A percentile compares a stretch with the other conserved stretches of the same genome.
These are phyloP conservation scores for Epinephelus moara DNA, from an alignment of 2,113 vertebrate species.

Conservation along the genomic window DNA sequence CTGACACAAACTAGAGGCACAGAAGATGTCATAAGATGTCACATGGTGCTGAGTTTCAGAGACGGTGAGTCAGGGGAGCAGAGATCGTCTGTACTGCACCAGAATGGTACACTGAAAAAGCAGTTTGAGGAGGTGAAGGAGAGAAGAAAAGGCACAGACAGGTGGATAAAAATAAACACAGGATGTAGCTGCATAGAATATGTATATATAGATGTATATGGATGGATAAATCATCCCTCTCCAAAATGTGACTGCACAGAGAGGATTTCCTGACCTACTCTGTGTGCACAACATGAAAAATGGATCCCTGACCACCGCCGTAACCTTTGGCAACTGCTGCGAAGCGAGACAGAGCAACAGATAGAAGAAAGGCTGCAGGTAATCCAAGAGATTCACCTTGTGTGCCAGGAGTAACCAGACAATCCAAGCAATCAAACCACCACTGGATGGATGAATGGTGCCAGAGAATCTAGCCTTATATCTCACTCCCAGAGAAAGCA, in stretches of 20 bases:
- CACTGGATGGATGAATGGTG: conserved; percentile 5
- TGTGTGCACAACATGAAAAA: neutral
- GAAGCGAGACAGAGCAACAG: neutral
- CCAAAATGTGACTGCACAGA: neutral
- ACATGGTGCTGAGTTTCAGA: conserved; percentile 49
- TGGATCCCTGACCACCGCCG: neutral
- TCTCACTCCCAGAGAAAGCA: conserved; percentile 2
- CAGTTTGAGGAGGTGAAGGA: conserved; percentile 19
- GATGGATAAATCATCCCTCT: neutral
- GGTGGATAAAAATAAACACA: conserved; percentile 11
- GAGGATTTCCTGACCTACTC: conserved; percentile 13
- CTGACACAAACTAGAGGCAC: conserved; percentile 62
- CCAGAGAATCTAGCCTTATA: conserved; percentile 12
- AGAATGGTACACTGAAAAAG: conserved; percentile 17
- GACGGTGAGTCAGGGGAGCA: conserved; percentile 43
- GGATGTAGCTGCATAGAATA: neutral
- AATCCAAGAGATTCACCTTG: conserved; percentile 38
- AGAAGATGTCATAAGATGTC: conserved; percentile 63
- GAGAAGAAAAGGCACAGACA: conserved; percentile 8
- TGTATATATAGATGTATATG: neutral
- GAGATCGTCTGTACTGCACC: conserved; percentile 26
- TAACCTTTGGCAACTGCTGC: conserved; percentile 37
- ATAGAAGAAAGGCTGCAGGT: neutral
- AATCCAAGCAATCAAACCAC: conserved; percentile 27
- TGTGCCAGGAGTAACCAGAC: conserved; percentile 27